phyloP scores from a whole-genome alignment of 2,888 invertebrate species.

The Formica aserva region DNA sequence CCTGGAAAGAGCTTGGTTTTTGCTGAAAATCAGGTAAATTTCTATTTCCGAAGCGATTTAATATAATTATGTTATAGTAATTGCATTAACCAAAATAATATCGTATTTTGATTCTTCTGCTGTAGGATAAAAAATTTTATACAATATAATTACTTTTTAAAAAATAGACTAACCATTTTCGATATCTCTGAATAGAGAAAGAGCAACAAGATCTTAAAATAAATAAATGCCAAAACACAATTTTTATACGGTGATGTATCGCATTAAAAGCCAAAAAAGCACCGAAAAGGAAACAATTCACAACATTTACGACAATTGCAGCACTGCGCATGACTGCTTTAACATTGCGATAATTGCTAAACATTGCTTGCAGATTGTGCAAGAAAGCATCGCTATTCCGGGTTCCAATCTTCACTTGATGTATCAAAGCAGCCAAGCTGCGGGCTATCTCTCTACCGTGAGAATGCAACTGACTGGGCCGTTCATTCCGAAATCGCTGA shows the following conservation, averaged over 20 bases:
- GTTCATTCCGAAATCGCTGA: conserved; percentile 92
- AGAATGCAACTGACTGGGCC: conserved; percentile 95
- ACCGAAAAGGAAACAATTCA: background rate
- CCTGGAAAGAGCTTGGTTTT: conserved; percentile 94
- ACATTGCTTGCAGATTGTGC: conserved; percentile 91
- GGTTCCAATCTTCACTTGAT: conserved; percentile 97
- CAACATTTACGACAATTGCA: conserved; percentile 26
- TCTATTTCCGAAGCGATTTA: background rate
- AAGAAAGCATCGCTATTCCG: conserved; percentile 97
- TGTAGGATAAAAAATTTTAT: background rate
- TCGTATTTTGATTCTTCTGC: background rate
- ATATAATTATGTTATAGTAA: background rate
- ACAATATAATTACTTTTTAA: background rate
- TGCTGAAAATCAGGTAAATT: conserved; percentile 94
- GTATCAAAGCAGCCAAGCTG: conserved; percentile 97
- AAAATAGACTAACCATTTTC: background rate
- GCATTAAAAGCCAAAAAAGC: background rate
- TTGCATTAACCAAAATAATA: background rate
- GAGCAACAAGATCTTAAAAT: background rate
- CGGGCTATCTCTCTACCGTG: conserved; percentile 97
- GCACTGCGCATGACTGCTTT: background rate
- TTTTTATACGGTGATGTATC: background rate
- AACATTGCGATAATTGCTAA: background rate
- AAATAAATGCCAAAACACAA: background rate
- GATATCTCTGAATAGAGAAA: background rate